Evolutionary conservation across 53 echinoderm and acorn worm genomes (phyloP), one percentile per base, ranked within the genome.

Genomic region (Holothuria scabra): DNA sequence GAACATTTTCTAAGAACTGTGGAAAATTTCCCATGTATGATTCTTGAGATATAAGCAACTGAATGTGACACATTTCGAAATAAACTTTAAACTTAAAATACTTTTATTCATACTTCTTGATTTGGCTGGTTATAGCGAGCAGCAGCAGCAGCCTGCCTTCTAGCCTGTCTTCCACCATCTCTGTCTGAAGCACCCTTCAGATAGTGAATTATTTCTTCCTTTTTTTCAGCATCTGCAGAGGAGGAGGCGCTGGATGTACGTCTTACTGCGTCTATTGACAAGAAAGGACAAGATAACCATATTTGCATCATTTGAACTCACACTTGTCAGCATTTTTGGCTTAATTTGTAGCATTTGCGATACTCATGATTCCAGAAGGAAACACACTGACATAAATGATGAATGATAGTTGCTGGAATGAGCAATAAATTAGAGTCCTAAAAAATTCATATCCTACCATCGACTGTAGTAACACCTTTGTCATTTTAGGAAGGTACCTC

Each of bases 141-240:
- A 28, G 64, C 64, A 64, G 64, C 64, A 64, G 28, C 64, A 64
- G 64, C 64, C n/a, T 30, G 24, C 13, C 64, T 0, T 64, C 64
- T 64, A 28, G 64, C 25, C 64, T 64, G 24, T 35, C 71, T 28
- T 21, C 71, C 71, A 35, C 71, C 41, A 35, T 34, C 71, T 14
- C 71, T 13, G 19, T 70, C 70, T 70, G 41, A 70, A 70, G 41
- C 34, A 1, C 44, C 31, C n/a, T 70, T 41, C 33, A 70, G 41
- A 19, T 35, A 70, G 21, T 70, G 35, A 3, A 70, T 70, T 22
- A 70, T 38, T 19, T 70, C 71, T 18, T 70, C 71, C 41, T 70
- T 70, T 70, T 35, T 28, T 33, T 70, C 29, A 38, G 71, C 71
- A 38, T 70, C 41, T 33, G 71, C 37, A 35, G 38, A 70, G 34